phyloP scores from a whole-genome alignment of 2,888 invertebrate genomes.

The Thysanoteuthis rhombus region DNA sequence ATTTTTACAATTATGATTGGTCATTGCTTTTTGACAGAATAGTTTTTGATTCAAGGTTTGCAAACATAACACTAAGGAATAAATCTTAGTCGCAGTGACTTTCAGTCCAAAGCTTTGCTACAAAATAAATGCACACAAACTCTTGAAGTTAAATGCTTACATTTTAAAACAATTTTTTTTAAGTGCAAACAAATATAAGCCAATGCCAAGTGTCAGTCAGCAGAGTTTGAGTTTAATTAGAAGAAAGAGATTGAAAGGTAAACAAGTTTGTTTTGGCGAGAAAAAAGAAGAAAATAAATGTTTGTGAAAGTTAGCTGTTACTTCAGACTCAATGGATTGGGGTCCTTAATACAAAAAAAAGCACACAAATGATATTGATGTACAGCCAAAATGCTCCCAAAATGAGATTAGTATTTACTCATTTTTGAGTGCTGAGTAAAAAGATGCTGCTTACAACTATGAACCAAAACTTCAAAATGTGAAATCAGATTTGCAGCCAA shows the following conservation, averaged over 20 bases:
- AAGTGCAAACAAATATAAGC: neutral
- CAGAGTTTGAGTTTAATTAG: neutral
- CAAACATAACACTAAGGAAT: neutral
- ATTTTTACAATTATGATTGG: neutral
- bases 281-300: neutral
- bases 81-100: neutral
- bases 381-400: neutral
- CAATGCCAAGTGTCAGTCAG: neutral
- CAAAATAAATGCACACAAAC: neutral
- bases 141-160: neutral
- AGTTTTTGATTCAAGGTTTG: neutral
- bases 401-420: neutral
- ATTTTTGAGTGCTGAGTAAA: neutral
- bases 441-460: neutral
- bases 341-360: neutral
- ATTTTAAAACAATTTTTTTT: neutral
- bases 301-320: neutral
- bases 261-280: neutral
- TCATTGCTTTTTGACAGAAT: neutral
- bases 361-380: neutral
- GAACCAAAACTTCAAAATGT: neutral
- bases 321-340: neutral
- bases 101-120: neutral
- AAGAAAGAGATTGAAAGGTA: neutral
- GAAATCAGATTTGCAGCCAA: neutral